These are phyloP conservation scores for Manacus vitellinus DNA, from an alignment of 2,113 vertebrate genomes.

Conservation along the genomic window DNA sequence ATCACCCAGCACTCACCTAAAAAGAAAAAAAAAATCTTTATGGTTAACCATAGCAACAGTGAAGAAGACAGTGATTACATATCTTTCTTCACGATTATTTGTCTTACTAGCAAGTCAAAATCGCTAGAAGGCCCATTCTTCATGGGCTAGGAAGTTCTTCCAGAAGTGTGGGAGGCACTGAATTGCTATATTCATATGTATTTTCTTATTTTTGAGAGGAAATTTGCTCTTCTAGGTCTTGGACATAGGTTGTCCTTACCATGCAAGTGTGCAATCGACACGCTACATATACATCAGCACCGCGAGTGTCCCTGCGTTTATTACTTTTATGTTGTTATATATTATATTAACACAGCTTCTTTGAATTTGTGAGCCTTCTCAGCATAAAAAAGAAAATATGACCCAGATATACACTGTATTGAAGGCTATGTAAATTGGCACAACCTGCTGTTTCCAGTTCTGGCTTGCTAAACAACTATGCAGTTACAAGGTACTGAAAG, in stretches of 20 bases:
- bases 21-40: background rate
- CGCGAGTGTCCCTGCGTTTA: background rate
- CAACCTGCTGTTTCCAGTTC: background rate
- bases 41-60: background rate
- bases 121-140: background rate
- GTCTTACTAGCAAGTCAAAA: background rate
- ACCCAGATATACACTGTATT: background rate
- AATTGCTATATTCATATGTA: background rate
- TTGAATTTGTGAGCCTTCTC: background rate
- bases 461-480: background rate
- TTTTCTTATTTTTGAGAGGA: background rate
- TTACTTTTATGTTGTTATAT: background rate
- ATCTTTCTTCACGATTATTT: background rate
- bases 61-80: background rate
- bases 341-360: background rate
- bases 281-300: no score
- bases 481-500: background rate
- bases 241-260: background rate
- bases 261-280: background rate
- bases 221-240: background rate
- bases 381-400: background rate
- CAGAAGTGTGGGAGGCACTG: background rate
- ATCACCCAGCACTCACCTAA: background rate
- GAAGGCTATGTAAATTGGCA: background rate
- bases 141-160: background rate